These are phyloP conservation scores for Enteromius treurensis DNA, from an alignment of 2,797 vertebrate genomes.

Conservation along the genomic window DNA sequence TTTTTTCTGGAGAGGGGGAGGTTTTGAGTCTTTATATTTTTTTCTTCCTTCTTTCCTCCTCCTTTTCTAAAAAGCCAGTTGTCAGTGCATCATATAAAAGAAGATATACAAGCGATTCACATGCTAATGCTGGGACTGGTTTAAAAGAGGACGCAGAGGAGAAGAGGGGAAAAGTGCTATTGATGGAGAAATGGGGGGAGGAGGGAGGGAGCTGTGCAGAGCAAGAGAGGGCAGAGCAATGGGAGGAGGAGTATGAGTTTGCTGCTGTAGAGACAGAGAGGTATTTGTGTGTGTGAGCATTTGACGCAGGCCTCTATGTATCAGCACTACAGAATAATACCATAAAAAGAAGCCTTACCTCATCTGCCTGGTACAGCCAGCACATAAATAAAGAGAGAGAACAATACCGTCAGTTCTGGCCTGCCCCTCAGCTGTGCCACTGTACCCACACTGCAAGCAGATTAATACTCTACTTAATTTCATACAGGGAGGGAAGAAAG, in stretches of 20 bases:
- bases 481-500: slow-evolving; percentile 79
- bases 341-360: slow-evolving; percentile 94
- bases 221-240: slow-evolving; percentile 33
- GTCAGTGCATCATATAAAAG: slow-evolving; percentile 88
- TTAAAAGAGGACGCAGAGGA: slow-evolving; percentile 77
- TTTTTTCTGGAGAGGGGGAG: slow-evolving; percentile 71
- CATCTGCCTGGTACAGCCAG: slow-evolving; percentile 98
- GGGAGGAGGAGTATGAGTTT: slow-evolving; percentile 63
- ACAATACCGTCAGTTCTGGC: slow-evolving; percentile 98
- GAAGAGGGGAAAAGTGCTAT: slow-evolving; percentile 82
- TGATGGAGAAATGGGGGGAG: slow-evolving; percentile 70
- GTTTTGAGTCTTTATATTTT: slow-evolving; percentile 66
- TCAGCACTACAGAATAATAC: slow-evolving; percentile 98
- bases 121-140: slow-evolving; percentile 85
- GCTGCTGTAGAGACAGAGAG: slow-evolving; percentile 80
- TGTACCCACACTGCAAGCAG: slow-evolving; percentile 83
- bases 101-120: slow-evolving; percentile 89
- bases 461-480: slow-evolving; percentile 99
- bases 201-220: slow-evolving; percentile 72
- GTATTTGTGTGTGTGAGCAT: slow-evolving; percentile 85
- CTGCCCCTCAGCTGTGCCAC: slow-evolving; percentile 79
- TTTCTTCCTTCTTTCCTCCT: slow-evolving; percentile 36
- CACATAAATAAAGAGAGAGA: slow-evolving; percentile 95
- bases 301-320: slow-evolving; percentile 92
- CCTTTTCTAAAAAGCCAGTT: slow-evolving; percentile 78